A percentile compares a stretch with the other conserved stretches of the same genome.
Conservation (phyloP, 1,140 invertebrate genomes). For the Macrotrachela quadricornifera region DNA sequence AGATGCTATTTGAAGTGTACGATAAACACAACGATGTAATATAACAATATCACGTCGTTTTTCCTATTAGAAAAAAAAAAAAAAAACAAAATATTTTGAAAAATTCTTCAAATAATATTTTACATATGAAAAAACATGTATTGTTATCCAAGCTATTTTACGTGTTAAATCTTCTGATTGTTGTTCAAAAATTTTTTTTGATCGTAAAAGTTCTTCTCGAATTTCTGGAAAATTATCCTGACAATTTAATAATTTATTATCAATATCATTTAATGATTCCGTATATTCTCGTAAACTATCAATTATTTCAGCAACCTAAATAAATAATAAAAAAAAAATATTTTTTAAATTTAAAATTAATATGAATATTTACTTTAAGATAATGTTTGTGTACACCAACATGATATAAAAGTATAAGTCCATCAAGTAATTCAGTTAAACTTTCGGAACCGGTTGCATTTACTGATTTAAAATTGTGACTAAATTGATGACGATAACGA, state of each 20-base stretch:
- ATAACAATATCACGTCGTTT: slow-evolving; percentile 40
- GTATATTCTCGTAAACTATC: neutral
- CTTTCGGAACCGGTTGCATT: neutral
- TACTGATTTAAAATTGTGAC: neutral
- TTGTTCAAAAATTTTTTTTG: slow-evolving; percentile 34
- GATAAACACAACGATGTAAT: slow-evolving; percentile 38
- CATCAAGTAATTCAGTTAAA: neutral
- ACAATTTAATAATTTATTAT: neutral
- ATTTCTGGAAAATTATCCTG: slow-evolving; percentile 15
- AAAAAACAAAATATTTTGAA: neutral
- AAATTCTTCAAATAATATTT: neutral
- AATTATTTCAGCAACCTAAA: neutral
- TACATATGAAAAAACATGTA: slow-evolving; percentile 37
- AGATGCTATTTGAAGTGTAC: slow-evolving; percentile 38
- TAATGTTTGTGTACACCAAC: neutral
- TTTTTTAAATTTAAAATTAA: neutral
- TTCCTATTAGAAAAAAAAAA: slow-evolving; percentile 19
- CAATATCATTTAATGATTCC: neutral
- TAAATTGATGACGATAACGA: neutral
- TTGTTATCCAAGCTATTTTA: slow-evolving; percentile 42
- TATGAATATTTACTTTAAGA: neutral
- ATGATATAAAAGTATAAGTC: neutral
- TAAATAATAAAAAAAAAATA: neutral
- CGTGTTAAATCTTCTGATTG: slow-evolving; percentile 38
- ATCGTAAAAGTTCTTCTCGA: slow-evolving; percentile 30